Base-by-base conservation (phyloP, 2,797 vertebrate species). In the Hydrolagus colliei region DNA sequence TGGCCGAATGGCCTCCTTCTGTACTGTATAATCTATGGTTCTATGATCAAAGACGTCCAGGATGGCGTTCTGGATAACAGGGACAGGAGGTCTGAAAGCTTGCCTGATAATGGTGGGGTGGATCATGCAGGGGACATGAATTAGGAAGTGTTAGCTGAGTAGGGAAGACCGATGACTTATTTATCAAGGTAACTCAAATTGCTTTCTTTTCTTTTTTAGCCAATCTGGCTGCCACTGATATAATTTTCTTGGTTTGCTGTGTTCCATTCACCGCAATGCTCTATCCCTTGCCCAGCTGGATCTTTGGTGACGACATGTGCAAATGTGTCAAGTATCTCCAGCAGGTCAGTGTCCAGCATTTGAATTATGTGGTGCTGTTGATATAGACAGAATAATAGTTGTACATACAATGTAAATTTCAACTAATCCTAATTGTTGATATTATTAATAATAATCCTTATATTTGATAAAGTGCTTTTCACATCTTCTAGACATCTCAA, bases 251-350 rank as follows among this genome's bases (percentile, higher is more conserved):
- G 76, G 9, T 78, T 11, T 78, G 76, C 76, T 78, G 76, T 12
- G 76, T 78, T 78, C 76, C 32, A 16, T 78, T 78, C 76, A 41
- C 76, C 13, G 32, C n/a, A 20, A 78, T n/a, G 2, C 75, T 78
- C 18, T 78, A 78, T 27, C 76, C 76, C 20, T 12, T 78, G 76
- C 76, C 76, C 3, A 78, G 76, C 20, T 78, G 76, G 76, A 62
- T 78, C 14, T 78, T 78, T 78, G 76, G 76, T 9, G 76, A 78
- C 76, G 35, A 35, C 27, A 41, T 78, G 76, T 78, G 76, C 76
- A 78, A 78, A 78, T 78, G 35, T 20, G 27, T 78, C 20, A 78
- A 78, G 22, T 78, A 78, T 41, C 76, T 78, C 32, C 76, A 78
- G 11, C 76, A 78, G 76, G 76, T 78, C 18, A 62, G 7, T 22